Base-by-base conservation (phyloP, 2,797 vertebrate species). In the Orientallactaga sibirica region DNA sequence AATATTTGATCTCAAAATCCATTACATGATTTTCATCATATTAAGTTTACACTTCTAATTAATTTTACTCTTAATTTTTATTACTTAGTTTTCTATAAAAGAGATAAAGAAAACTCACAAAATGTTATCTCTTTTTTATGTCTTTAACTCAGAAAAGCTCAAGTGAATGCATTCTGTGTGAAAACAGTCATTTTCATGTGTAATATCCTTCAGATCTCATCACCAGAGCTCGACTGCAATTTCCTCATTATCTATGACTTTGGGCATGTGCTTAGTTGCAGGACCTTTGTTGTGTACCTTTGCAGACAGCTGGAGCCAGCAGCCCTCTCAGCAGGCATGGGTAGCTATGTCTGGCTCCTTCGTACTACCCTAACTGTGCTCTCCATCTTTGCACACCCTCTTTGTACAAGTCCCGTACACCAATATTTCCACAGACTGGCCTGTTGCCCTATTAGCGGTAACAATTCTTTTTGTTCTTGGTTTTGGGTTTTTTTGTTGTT, bases 41-140 rank as follows among this genome's bases (percentile, higher is more conserved):
- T 70, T 92, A 93, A 92, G 48, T 89, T 91, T 85, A 85, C n/a
- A 81, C 66, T 92, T 87, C 27, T 81, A 84, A 94, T 92, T 94
- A 94, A 87, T 91, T 92, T 92, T 92, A 88, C 43, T 12, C 41
- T 12, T 7, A 66, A 86, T 80, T 48, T 48, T 48, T 48, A 48
- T 48, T 87, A 70, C 64, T 93, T 89, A 48, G 27, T 77, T 89
- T 90, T 90, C 93, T 93, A 92, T 80, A 79, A 74, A 81, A 88
- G 29, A 91, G 62, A 86, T 92, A 12, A 81, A 81, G 78, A 74
- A 62, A 1, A 48, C 11, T 4, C 19, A 73, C 16, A 78, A 93
- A 83, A 64, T 67, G 16, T 58, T 92, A 86, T 88, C 68, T 89
- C 14, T 24, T 90, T 93, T 79, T 37, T 73, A 64, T 84, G 81